A percentile compares a stretch with the other conserved stretches of the same genome.
Evolutionary conservation across 2,888 invertebrate species (phyloP).

Genomic region (Megastigmus dorsalis): DNA sequence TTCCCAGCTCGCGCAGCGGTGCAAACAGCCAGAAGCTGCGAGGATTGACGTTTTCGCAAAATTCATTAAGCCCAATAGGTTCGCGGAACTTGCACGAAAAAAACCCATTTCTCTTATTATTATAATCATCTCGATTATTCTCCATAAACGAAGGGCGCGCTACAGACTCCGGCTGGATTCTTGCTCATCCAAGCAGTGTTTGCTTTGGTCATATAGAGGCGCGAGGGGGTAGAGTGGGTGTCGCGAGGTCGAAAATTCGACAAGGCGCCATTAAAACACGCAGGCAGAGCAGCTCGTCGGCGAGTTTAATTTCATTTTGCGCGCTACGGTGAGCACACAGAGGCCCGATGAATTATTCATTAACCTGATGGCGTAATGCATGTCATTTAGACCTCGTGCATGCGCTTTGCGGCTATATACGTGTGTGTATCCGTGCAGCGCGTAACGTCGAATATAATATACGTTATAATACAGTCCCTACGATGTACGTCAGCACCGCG

Average conservation of each 20-base stretch:
- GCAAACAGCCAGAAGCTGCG: too few relatives aligned
- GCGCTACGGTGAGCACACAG: constrained; percentile 3
- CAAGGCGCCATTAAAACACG: constrained; percentile 8
- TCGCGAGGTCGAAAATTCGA: constrained; percentile 18
- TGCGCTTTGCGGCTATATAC: background rate
- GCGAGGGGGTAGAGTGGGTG: too few relatives aligned
- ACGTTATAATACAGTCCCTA: too few relatives aligned
- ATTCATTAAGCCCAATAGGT: too few relatives aligned
- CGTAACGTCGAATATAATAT: constrained; percentile 11
- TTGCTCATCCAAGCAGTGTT: background rate
- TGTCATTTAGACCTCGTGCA: constrained; percentile 36
- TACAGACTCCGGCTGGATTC: constrained; percentile 29
- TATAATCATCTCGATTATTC: too few relatives aligned
- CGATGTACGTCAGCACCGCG: too few relatives aligned
- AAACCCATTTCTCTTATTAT: too few relatives aligned
- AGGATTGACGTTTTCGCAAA: too few relatives aligned
- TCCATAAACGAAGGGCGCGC: too few relatives aligned
- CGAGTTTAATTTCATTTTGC: constrained; percentile 48
- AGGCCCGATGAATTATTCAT: constrained; percentile 45
- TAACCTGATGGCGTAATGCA: constrained; percentile 39
- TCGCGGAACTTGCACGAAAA: too few relatives aligned
- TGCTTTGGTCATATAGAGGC: background rate
- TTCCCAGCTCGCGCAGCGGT: too few relatives aligned
- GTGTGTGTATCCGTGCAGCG: background rate
- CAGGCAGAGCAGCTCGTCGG: background rate